Evolutionary conservation across 1,140 invertebrate genomes (phyloP), one percentile per base, ranked within the genome.

Genomic region (Acromyrmex charruanus): DNA sequence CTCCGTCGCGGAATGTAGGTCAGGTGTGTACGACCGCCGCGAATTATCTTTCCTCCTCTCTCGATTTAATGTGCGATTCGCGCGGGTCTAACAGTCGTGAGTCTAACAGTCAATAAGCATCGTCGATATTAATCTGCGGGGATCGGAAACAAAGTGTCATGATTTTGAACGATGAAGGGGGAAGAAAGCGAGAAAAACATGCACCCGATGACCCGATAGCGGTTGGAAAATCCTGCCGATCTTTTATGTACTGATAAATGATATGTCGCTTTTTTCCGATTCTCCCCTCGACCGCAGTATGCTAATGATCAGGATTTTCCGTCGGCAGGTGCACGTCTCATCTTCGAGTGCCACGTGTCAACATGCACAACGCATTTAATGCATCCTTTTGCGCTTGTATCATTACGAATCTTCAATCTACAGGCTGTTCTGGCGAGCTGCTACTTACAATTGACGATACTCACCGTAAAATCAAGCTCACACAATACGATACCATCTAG

Each of bases 11-110:
- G 80, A 61, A 84, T 84, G 80, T 84, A 75, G 80, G 80, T 84
- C 80, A 84, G 69, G 69, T 84, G 69, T 84, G 80, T 74, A 84
- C 59, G 69, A 84, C 80, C 80, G 69, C 28, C 69, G 58, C 49
- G 80, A 74, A 75, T 84, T 84, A 84, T 75, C 80, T 84, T 84
- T 84, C 55, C 80, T 84, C 39, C 10, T 84, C 35, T 75, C 55
- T 74, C 63, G 80, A 75, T 75, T 84, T 49, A 51, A 81, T 31
- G 35, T 44, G 44, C 68, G 39, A n/a, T n/a, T 44, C n/a, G 55
- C 28, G 16, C 75, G 28, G 31, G 18, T 25, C 25, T 25, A 25
- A 25, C 25, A 25, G 25, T 16, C 49, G 31, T 68, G 79, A 72
- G 10, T 44, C 21, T 28, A 71, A 51, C 12, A 51, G n/a, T 49